Percentiles rank a stretch among this genome's conserved stretches.
Conservation (phyloP, 1,140 invertebrate genomes). For the Ylistrum balloti region DNA sequence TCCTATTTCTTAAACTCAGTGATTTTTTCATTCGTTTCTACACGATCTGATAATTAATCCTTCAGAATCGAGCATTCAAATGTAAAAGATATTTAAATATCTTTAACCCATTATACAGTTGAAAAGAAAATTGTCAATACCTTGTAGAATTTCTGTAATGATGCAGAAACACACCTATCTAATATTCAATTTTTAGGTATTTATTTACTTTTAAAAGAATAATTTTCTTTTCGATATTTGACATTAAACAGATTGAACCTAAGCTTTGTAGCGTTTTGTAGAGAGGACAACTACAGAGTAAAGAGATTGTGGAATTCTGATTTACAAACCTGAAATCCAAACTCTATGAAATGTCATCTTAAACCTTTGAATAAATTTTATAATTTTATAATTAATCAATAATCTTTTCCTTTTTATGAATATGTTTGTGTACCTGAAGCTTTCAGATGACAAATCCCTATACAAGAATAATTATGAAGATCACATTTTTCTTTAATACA, state of each 20-base stretch:
- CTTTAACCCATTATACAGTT: background rate
- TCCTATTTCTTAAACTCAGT: background rate
- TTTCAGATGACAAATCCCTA: too few relatives aligned
- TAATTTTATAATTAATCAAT: too few relatives aligned
- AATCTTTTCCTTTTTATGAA: too few relatives aligned
- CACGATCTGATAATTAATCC: background rate
- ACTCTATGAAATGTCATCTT: too few relatives aligned
- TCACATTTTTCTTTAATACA: too few relatives aligned
- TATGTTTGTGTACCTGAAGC: too few relatives aligned
- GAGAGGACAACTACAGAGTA: background rate
- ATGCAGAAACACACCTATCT: slow-evolving; percentile 34
- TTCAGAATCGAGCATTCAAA: background rate
- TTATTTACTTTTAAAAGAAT: background rate
- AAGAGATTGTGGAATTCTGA: too few relatives aligned
- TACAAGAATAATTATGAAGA: too few relatives aligned
- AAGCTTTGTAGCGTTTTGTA: background rate
- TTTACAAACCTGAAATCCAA: too few relatives aligned
- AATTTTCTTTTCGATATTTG: background rate
- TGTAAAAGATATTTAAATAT: slow-evolving; percentile 21
- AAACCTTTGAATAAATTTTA: too few relatives aligned
- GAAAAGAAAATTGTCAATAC: background rate
- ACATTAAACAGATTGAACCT: background rate
- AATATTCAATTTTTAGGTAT: background rate
- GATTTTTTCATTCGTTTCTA: background rate
- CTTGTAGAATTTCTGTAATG: background rate